Base-by-base conservation (phyloP, 2,888 invertebrate genomes). In the Drosophila fulvimacula region DNA sequence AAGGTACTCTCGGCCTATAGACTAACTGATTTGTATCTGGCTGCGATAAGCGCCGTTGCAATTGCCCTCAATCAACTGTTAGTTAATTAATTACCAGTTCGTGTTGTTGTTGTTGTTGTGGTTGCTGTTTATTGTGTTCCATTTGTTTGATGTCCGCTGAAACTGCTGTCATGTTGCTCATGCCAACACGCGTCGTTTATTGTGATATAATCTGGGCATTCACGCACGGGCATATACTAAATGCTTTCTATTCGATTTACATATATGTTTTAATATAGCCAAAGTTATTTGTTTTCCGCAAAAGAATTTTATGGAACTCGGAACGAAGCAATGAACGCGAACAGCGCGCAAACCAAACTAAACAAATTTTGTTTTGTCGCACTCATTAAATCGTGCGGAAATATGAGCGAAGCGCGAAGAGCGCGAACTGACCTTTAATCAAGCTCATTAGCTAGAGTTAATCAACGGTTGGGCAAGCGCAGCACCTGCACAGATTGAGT, bases 41-140 rank as follows among this genome's bases (percentile, higher is more conserved):
- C 15, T 17, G 27, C 36, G 63, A 82, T 71, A 63, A 63, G 41
- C 51, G 10, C 3, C 15, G 17, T n/a, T 44, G 38, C 17, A 10
- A 10, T 15, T 41, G 7, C 11, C 32, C n/a, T 11, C 57, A 52
- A 27, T 36, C 41, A 38, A 19, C 30, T 57, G 46, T 32, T 68
- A 11, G 27, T 48, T 48, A 48, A 30, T 48, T 70, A 82, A 72
- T 88, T 86, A 82, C 82, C 89, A 73, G 66, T 27, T 73, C 72
- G 67, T 73, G 24, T 24, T 32, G 21, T n/a, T 19, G 34, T 4
- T 79, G 52, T 6, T n/a, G 49, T 7, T 56, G 39, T 10, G 9
- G 39, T 17, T 36, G 36, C 5, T 41, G 52, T 15, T 59, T 66
- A 44, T 11, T 60, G 46, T 52, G 59, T 30, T 42, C 73, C 21